Evolutionary conservation across 2,797 vertebrate species (phyloP), one percentile per base, ranked within the genome.

Genomic region (Toxotes lorentzi): DNA sequence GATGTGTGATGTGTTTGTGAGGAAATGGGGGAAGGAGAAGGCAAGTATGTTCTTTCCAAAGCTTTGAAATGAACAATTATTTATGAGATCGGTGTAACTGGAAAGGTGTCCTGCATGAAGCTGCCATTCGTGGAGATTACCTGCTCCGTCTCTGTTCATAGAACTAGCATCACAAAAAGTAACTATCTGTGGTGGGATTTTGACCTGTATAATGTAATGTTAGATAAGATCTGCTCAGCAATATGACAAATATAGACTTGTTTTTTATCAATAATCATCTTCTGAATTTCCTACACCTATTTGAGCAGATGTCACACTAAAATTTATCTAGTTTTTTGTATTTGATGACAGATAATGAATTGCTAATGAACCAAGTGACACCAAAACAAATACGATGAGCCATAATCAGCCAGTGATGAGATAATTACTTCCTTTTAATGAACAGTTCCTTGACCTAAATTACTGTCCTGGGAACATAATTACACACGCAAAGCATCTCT

Each of bases 341-440:
- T 69, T 81, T 54, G 17, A 75, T 78, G 62, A 45, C 47, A 53
- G 60, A 88, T 81, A 88, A 76, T 60, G 2, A 76, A 64, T n/a
- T 66, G 14, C 78, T 88, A 87, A 87, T 81, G 73, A 81, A 68
- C 19, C 54, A 21, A 21, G 72, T 78, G 84, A 87, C 84, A 81
- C 81, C 76, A 64, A 80, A 87, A 84, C 66, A 89, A 89, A 81
- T 63, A 40, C 1, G 21, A 81, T 34, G 35, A 66, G 76, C 32
- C 27, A 67, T 86, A 80, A 88, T 88, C 79, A 91, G 71, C 48
- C 61, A 16, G 79, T 69, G 78, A 90, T 78, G 76, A 91, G 82
- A 88, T 88, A 87, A 94, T 94, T 81, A 91, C 87, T 69, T 75
- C 35, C 41, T 82, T 59, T 84, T 86, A 87, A 92, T 90, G 54